Base-by-base conservation (phyloP, 2,888 invertebrate genomes). In the Taenaris catops region DNA sequence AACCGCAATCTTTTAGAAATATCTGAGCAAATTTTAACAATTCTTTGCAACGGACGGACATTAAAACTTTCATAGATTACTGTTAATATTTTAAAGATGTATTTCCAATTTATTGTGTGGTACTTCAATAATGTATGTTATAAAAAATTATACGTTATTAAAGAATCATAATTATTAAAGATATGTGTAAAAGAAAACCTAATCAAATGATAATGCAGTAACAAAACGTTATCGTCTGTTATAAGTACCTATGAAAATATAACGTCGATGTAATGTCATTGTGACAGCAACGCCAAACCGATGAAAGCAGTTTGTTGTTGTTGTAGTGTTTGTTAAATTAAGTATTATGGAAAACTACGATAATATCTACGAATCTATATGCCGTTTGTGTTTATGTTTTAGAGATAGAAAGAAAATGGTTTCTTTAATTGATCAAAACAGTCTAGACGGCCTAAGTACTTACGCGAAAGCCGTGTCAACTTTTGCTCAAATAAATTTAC, bases 351-450 rank as follows among this genome's bases (percentile, higher is more conserved):
- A 46, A 17, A 37, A 28, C n/a, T 67, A 64, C 28, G 51, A 65
- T 20, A 57, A 66, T 38, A 53, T 64, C 1, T 78, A 58, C 27
- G 60, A 68, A 42, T 58, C 53, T 12, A 63, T 80, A 26, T 84
- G 83, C 42, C 63, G 83, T 7, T 36, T 80, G 25, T 84, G 83
- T 53, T 60, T 83, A 44, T 54, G 57, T 24, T 55, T 53, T 20
- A 52, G 43, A 12, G 58, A 55, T 14, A 40, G 18, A 11, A 54
- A 65, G 28, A 64, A 59, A 25, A 73, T 72, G 68, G 62, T 72
- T 8, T 50, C 58, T 45, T 59, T 84, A 42, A 49, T 56, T 41
- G 69, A 80, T 49, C 53, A 59, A 42, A 49, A 55, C 1, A 54
- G 40, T 8, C 48, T 49, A 28, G 60, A 68, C 2, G 64, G 63